Evolutionary conservation across 2,888 invertebrate genomes (phyloP).

Genomic region (Cynaeus angustus): DNA sequence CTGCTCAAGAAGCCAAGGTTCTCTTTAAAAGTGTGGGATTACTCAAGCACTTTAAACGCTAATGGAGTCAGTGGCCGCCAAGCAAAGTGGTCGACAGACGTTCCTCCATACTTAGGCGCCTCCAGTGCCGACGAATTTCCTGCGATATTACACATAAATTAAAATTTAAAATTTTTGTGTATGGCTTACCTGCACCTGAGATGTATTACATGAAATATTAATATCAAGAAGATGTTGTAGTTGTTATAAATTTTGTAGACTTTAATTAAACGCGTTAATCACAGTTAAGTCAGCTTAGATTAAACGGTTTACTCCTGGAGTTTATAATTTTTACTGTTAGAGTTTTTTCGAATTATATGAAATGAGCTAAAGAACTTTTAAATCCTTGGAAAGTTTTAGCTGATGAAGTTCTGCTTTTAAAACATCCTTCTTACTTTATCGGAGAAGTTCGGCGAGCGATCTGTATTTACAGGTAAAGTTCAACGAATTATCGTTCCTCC

Average conservation of each 20-base stretch:
- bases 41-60: slow-evolving; percentile 1
- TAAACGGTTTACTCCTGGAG: neutral
- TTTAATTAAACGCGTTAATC: slow-evolving; percentile 22
- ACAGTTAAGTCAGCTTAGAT: neutral
- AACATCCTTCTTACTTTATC: neutral
- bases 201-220: too few species aligned
- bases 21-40: neutral
- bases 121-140: too few species aligned
- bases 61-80: slow-evolving; percentile 10
- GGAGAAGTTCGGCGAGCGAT: neutral
- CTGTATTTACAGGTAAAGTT: slow-evolving; percentile 19
- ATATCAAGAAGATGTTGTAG: too few species aligned
- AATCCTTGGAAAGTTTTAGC: slow-evolving; percentile 1
- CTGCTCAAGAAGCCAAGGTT: too few species aligned
- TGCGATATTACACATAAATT: too few species aligned
- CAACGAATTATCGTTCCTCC: slow-evolving; percentile 5
- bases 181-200: neutral
- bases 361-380: neutral
- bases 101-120: neutral
- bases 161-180: slow-evolving; percentile 10
- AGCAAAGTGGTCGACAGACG: slow-evolving; percentile 10
- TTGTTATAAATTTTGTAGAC: slow-evolving; percentile 2
- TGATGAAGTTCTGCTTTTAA: slow-evolving; percentile 2
- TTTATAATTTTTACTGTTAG: neutral
- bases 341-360: too few species aligned